Evolutionary conservation across 2,888 invertebrate species (phyloP).

Genomic region (Leptopilina drosophilae): DNA sequence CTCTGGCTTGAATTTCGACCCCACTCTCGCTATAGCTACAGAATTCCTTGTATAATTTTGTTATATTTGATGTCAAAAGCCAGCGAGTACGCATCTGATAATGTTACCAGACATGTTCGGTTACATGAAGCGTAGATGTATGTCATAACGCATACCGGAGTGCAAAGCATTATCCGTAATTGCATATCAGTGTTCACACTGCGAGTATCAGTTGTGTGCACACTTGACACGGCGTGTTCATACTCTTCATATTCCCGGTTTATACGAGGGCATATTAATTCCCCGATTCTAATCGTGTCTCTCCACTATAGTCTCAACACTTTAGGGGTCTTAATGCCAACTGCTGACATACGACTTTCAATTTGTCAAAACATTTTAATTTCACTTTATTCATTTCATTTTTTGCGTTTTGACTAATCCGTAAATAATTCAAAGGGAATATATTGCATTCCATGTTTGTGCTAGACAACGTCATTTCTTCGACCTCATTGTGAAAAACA

Average conservation of each 20-base stretch:
- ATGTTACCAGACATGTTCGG: constrained; percentile 5
- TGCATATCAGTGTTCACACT: constrained; percentile 19
- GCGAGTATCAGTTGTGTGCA: background rate
- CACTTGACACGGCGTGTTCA: constrained; percentile 7
- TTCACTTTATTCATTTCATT: too few relatives aligned
- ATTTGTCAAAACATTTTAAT: too few relatives aligned
- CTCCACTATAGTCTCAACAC: background rate
- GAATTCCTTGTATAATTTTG: background rate
- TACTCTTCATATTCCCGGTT: constrained; percentile 19
- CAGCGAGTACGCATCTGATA: constrained; percentile 5
- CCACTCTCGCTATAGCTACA: too few relatives aligned
- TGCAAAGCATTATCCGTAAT: constrained; percentile 21
- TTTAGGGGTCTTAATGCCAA: background rate
- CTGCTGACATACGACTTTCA: too few relatives aligned
- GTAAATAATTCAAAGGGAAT: too few relatives aligned
- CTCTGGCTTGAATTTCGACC: background rate
- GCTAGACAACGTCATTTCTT: too few relatives aligned
- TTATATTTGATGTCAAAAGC: constrained; percentile 23
- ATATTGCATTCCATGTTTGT: too few relatives aligned
- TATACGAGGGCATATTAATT: constrained; percentile 19
- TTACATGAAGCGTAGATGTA: constrained; percentile 4
- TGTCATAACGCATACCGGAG: constrained; percentile 35
- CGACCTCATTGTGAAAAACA: too few relatives aligned
- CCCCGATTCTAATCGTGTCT: constrained; percentile 8
- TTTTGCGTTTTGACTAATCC: too few relatives aligned